phyloP scores from a whole-genome alignment of 2,797 vertebrate species.

The Synanceia verrucosa region DNA sequence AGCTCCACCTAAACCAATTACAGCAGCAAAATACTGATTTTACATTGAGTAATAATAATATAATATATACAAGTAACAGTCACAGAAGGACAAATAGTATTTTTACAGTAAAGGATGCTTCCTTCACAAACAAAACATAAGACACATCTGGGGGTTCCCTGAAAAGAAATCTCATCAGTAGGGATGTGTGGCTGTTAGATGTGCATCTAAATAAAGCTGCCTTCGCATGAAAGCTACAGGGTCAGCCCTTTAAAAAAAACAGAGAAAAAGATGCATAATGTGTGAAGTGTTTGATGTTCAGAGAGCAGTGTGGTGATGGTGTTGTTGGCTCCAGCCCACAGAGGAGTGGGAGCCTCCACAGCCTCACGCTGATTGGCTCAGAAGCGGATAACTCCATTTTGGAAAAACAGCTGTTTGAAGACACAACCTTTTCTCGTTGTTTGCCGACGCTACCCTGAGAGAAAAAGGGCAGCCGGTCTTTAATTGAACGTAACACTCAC shows the following conservation, averaged over 20 bases:
- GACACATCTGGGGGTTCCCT: conserved; percentile 18
- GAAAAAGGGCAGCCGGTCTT: conserved; percentile 27
- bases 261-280: neutral
- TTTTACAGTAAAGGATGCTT: neutral
- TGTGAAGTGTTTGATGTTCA: conserved; percentile 18
- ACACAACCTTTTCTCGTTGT: conserved; percentile 71
- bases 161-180: neutral
- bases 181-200: conserved; percentile 22
- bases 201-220: conserved; percentile 26
- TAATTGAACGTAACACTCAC: neutral
- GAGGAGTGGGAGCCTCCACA: conserved; percentile 66
- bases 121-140: neutral
- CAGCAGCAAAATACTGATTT: no score
- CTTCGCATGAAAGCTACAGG: neutral
- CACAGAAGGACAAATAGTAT: neutral
- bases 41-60: neutral
- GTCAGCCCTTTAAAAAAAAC: no score
- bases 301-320: conserved; percentile 31
- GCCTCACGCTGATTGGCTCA: conserved; percentile 76
- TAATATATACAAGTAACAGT: neutral
- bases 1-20: no score
- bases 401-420: conserved; percentile 86
- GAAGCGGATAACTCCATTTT: conserved; percentile 83
- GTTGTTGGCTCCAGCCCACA: conserved; percentile 58
- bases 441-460: conserved; percentile 51